phyloP scores from a whole-genome alignment of 1,140 invertebrate genomes.

The Chlorops oryzae region DNA sequence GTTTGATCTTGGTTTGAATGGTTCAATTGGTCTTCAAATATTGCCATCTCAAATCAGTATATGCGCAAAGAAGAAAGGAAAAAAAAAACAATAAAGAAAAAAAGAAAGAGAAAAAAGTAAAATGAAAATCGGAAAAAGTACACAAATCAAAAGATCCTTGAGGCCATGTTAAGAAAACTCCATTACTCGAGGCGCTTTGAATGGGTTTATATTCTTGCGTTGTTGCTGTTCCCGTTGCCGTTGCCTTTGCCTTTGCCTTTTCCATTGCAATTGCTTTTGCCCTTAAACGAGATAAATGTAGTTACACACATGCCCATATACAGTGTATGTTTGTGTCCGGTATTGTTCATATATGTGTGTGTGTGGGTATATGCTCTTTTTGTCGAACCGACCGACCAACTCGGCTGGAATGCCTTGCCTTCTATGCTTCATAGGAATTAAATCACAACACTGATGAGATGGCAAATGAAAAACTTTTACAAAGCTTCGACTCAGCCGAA shows the following conservation, averaged over 20 bases:
- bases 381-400: too few relatives aligned
- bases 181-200: constrained; percentile 25
- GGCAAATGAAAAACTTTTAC: constrained; percentile 46
- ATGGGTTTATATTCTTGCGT: constrained; percentile 18
- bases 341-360: too few relatives aligned
- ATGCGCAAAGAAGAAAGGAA: constrained; percentile 9
- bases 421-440: constrained; percentile 17
- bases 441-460: constrained; percentile 47
- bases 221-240: background rate
- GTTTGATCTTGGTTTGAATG: too few relatives aligned
- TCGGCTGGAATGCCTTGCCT: too few relatives aligned
- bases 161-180: constrained; percentile 44
- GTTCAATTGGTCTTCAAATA: too few relatives aligned
- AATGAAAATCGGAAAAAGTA: constrained; percentile 5
- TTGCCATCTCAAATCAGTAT: too few relatives aligned
- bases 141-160: constrained; percentile 40
- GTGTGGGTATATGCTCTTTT: too few relatives aligned
- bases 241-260: constrained; percentile 1
- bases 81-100: background rate
- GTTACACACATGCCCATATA: too few relatives aligned
- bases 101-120: background rate
- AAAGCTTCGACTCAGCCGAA: too few relatives aligned
- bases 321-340: too few relatives aligned
- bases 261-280: too few relatives aligned
- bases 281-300: too few relatives aligned